A percentile compares a stretch with the other conserved stretches of the same genome.
These are phyloP conservation scores for Stigmatopora argus DNA, from an alignment of 2,113 vertebrate genomes.

Conservation along the genomic window DNA sequence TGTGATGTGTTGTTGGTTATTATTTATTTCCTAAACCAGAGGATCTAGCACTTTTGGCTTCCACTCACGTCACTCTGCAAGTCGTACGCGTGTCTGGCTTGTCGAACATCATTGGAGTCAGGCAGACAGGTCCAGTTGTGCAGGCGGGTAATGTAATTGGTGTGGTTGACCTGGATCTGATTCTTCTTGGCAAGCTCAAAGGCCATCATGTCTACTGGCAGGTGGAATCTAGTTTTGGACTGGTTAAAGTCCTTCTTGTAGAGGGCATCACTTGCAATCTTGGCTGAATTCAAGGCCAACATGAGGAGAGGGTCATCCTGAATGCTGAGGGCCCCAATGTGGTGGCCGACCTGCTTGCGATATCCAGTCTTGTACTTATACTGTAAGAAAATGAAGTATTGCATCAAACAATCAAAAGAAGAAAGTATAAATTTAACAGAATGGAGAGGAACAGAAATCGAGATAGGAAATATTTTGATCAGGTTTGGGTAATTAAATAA, in stretches of 20 bases:
- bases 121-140: slow-evolving; percentile 86
- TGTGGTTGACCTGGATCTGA: slow-evolving; percentile 79
- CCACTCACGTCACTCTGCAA: slow-evolving; percentile 79
- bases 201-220: slow-evolving; percentile 81
- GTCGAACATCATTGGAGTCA: slow-evolving; percentile 78
- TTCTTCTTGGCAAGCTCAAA: slow-evolving; percentile 82
- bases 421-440: not conserved
- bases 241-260: slow-evolving; percentile 86
- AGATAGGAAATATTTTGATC: not conserved
- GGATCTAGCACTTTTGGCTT: not conserved
- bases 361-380: slow-evolving; percentile 85
- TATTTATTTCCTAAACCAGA: not conserved
- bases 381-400: slow-evolving; percentile 46
- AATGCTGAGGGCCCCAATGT: slow-evolving; percentile 77
- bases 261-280: slow-evolving; percentile 81
- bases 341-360: slow-evolving; percentile 87
- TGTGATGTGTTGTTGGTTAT: not conserved
- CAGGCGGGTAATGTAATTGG: slow-evolving; percentile 74
- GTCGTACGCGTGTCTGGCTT: slow-evolving; percentile 75
- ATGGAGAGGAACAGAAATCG: too few species aligned
- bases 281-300: slow-evolving; percentile 83
- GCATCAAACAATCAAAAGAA: not conserved
- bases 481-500: not conserved
- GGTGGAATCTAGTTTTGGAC: slow-evolving; percentile 79
- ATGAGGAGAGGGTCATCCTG: slow-evolving; percentile 83